A percentile compares a stretch with the other conserved stretches of the same genome.
These are phyloP conservation scores for Sphyrna mokarran DNA, from an alignment of 2,113 vertebrate genomes.

Conservation along the genomic window DNA sequence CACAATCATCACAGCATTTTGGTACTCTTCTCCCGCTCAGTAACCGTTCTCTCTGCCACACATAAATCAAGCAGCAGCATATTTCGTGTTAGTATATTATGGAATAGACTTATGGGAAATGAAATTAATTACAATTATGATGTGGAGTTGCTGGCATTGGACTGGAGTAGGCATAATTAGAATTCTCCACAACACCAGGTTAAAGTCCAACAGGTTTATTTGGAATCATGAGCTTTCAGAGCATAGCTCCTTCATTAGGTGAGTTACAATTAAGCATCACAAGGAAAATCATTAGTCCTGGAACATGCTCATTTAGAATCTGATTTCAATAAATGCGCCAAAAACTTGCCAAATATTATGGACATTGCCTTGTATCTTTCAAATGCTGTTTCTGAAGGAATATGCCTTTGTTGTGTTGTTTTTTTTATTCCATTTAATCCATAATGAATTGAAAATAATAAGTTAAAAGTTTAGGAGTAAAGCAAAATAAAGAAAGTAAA, in stretches of 20 bases:
- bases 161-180: too few relatives aligned
- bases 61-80: background rate
- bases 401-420: background rate
- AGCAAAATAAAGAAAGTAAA: background rate
- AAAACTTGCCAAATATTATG: background rate
- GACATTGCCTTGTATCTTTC: background rate
- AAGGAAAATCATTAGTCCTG: background rate
- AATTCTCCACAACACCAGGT: too few relatives aligned
- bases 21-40: too few relatives aligned
- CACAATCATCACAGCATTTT: too few relatives aligned
- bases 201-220: too few relatives aligned
- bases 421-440: background rate
- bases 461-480: background rate
- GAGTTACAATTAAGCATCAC: background rate
- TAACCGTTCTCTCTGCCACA: too few relatives aligned
- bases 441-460: background rate
- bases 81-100: background rate
- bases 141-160: too few relatives aligned
- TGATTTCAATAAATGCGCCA: background rate
- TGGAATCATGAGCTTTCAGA: too few relatives aligned
- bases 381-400: background rate
- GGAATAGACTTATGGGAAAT: background rate
- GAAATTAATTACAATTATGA: too few relatives aligned
- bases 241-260: too few relatives aligned
- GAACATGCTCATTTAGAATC: background rate